Percentiles rank a stretch among this genome's conserved stretches.
These are phyloP conservation scores for Tenebrio molitor DNA, from an alignment of 1,140 invertebrate species.

Conservation along the genomic window DNA sequence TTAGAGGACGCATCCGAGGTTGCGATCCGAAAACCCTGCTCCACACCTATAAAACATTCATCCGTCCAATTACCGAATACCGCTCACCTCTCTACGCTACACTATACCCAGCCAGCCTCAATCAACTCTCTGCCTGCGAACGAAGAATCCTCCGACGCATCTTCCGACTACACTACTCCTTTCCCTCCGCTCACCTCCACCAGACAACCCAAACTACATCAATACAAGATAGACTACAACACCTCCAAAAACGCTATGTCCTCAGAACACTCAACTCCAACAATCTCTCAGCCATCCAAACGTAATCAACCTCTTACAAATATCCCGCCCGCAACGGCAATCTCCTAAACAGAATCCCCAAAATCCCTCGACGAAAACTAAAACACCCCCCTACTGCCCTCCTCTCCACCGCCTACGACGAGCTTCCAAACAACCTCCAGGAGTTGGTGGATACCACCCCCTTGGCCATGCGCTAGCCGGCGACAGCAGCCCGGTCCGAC, in stretches of 20 bases:
- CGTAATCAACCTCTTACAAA: neutral
- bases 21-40: conserved; percentile 53
- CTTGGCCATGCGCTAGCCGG: neutral
- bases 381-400: neutral
- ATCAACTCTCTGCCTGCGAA: conserved; percentile 9
- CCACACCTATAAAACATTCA: conserved; percentile 50
- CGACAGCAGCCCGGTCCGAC: neutral
- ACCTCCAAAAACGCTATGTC: neutral
- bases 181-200: neutral
- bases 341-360: neutral
- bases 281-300: conserved; percentile 10
- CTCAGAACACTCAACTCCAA: neutral
- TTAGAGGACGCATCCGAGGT: conserved; percentile 45
- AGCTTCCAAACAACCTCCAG: neutral
- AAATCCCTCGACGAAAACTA: neutral
- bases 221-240: neutral
- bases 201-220: neutral
- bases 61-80: conserved; percentile 49
- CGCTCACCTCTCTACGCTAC: conserved; percentile 49
- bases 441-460: neutral
- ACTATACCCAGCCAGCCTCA: conserved; percentile 6
- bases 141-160: conserved; percentile 1
- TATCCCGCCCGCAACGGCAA: neutral
- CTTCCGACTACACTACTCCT: neutral
- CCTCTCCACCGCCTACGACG: neutral